Conservation (phyloP, 2,888 invertebrate species). For the Diachrysia chrysitis region DNA sequence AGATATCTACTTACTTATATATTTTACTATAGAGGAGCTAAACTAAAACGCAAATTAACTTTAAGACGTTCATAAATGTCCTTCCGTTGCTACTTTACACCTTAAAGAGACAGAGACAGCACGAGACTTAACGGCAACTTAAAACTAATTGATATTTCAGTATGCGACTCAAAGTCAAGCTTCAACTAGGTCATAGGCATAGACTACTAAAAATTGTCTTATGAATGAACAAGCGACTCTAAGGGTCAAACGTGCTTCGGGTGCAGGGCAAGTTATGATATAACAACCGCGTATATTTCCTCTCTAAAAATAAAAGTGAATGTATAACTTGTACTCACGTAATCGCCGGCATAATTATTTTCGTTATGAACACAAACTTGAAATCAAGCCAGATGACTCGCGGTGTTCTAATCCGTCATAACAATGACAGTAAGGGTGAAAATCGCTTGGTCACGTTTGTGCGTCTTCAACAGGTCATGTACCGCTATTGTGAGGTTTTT, state of each 20-base stretch:
- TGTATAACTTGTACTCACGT: constrained; percentile 74
- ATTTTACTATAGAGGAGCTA: no score
- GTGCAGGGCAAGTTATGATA: constrained; percentile 68
- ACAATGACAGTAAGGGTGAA: constrained; percentile 58
- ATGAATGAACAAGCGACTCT: constrained; percentile 5
- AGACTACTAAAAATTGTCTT: no score
- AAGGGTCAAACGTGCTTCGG: constrained; percentile 61
- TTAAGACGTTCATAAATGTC: no score
- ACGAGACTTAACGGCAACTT: no score
- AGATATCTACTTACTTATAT: no score
- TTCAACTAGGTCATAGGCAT: no score
- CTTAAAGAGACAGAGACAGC: no score
- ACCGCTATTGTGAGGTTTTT: constrained; percentile 53
- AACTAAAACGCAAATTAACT: no score
- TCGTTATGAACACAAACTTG: constrained; percentile 69
- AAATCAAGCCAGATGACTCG: constrained; percentile 66
- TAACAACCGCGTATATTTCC: constrained; percentile 69
- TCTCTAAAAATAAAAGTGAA: constrained; percentile 86
- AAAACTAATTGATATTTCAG: no score
- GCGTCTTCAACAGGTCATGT: constrained; percentile 41
- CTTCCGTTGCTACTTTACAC: no score
- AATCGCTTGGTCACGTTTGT: constrained; percentile 43
- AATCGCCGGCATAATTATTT: constrained; percentile 71
- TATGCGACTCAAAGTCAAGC: no score
- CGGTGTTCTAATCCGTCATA: constrained; percentile 49